Evolutionary conservation across 2,797 vertebrate species (phyloP), one percentile per base, ranked within the genome.

Genomic region (Scolopax rusticola): DNA sequence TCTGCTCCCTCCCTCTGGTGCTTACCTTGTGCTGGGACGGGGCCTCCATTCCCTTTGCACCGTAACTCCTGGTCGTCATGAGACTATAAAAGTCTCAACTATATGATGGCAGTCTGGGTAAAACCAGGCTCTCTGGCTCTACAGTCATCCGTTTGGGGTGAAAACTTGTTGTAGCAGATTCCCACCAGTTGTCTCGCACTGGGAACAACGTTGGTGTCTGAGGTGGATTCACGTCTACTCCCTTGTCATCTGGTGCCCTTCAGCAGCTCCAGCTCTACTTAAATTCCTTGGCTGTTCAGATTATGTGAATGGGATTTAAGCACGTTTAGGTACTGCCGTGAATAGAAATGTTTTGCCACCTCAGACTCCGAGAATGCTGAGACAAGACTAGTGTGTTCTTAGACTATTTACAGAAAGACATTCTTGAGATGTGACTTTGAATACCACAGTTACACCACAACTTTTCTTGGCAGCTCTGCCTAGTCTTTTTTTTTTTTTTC

Each of bases 31-130:
- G 7, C 48, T 40, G 41, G 19, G n/a, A 19, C 0, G 0, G 18
- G 18, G 8, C 2, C 14, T 76, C 3, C 3, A 40, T 25, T 75
- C 53, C 10, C 63, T 65, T 40, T 33, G 50, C 33, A 33, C 68
- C 40, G 8, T 30, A 23, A 74, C 48, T 71, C 14, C 65, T 51
- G 33, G 18, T 47, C 67, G 11, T 50, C 60, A 54, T 1, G 2
- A 51, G 19, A 24, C 43, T n/a, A 8, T 27, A 20, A 48, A 70
- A 63, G 6, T 33, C 54, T 67, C 41, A 84, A 2, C 3, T 43
- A 2, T 38, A 2, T 43, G 20, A 30, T 0, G 3, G 5, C 30
- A 56, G 10, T 4, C n/a, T n/a, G 41, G 4, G 11, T 21, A 45
- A 47, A 59, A 78, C 18, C 6, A 67, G 47, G 20, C 9, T 60